These are phyloP conservation scores for Zoroaster sp. DNA, from an alignment of 53 echinoderm and acorn worm species.

Conservation along the genomic window DNA sequence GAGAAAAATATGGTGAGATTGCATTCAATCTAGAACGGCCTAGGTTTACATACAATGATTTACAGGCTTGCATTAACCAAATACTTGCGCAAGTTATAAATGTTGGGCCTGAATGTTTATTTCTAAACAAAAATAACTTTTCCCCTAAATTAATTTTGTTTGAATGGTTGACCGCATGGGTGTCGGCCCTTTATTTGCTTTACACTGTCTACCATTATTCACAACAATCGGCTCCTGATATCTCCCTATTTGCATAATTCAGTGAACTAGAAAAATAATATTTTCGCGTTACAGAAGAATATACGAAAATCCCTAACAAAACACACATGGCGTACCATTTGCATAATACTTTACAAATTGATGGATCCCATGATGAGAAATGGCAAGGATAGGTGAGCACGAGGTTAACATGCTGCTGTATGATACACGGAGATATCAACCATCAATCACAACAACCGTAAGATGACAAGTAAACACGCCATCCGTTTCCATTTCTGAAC, in stretches of 20 bases:
- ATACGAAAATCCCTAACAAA: background rate
- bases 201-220: background rate
- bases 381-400: background rate
- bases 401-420: background rate
- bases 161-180: background rate
- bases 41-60: too few species aligned
- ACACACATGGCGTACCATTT: background rate
- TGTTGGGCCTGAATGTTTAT: too few species aligned
- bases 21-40: too few species aligned
- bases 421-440: background rate
- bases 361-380: background rate
- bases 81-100: too few species aligned
- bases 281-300: background rate
- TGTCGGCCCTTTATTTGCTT: background rate
- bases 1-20: too few species aligned
- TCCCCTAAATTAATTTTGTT: background rate
- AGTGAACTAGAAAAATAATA: background rate
- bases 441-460: background rate
- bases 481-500: background rate
- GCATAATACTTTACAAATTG: background rate
- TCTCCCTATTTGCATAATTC: background rate
- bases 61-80: too few species aligned
- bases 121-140: too few species aligned
- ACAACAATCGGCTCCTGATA: background rate
- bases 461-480: background rate